Conservation (phyloP, 92 coral and sea anemone species). For the Phymanthus crucifer region DNA sequence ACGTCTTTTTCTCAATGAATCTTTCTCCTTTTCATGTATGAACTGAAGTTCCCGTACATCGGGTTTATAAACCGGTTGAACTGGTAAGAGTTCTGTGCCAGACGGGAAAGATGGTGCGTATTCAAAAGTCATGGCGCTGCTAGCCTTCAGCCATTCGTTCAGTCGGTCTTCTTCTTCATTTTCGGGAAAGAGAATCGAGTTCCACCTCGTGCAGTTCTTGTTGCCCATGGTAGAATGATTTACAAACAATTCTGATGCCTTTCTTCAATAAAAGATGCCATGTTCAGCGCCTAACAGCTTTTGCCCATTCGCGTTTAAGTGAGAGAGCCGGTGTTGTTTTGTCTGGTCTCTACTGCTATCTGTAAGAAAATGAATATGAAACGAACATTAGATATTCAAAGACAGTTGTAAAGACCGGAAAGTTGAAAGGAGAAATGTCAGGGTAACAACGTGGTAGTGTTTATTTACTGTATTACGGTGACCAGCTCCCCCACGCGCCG, state of each 20-base stretch:
- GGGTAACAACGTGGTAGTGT: not conserved
- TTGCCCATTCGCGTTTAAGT: not conserved
- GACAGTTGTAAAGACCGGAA: not conserved
- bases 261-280: not conserved
- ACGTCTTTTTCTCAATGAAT: not conserved
- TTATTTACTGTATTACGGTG: not conserved
- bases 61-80: constrained; percentile 36
- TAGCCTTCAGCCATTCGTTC: constrained; percentile 18
- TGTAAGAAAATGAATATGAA: not conserved
- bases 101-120: constrained; percentile 20
- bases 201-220: constrained; percentile 19
- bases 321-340: not conserved
- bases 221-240: constrained; percentile 23
- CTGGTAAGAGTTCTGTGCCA: constrained; percentile 33
- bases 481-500: not conserved
- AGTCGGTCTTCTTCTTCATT: constrained; percentile 31
- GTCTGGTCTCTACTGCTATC: not conserved
- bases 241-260: not conserved
- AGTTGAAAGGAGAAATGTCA: not conserved
- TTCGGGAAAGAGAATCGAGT: constrained; percentile 30
- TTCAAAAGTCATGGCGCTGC: not conserved
- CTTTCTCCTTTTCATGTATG: not conserved
- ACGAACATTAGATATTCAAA: not conserved
- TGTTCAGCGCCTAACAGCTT: not conserved
- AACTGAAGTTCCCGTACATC: constrained; percentile 6